A percentile compares a stretch with the other conserved stretches of the same genome.
These are phyloP conservation scores for Brachyrhaphis roseni DNA, from an alignment of 2,797 vertebrate genomes.

Conservation along the genomic window DNA sequence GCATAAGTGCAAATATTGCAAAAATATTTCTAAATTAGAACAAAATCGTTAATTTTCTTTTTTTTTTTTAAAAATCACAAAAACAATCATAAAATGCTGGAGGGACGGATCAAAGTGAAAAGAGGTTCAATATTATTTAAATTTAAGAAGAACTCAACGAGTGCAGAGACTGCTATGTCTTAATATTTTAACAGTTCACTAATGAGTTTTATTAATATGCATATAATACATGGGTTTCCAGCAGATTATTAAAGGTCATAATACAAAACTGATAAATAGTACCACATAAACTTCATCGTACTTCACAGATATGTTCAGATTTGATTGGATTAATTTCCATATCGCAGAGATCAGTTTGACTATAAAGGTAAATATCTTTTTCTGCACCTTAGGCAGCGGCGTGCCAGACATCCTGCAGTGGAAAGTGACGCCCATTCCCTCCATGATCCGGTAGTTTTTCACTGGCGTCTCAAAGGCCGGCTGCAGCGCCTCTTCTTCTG, in stretches of 20 bases:
- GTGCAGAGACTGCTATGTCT: too few relatives aligned
- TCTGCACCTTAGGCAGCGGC: conserved; percentile 91
- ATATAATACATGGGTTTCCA: too few relatives aligned
- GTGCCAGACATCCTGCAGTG: conserved; percentile 92
- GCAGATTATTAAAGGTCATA: not conserved
- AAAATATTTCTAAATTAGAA: too few relatives aligned
- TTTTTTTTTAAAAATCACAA: too few relatives aligned
- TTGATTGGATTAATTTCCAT: not conserved
- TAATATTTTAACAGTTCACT: too few relatives aligned
- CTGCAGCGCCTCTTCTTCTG: conserved; percentile 86
- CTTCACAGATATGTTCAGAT: not conserved
- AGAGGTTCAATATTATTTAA: too few relatives aligned
- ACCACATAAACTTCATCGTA: not conserved
- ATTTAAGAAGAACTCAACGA: too few relatives aligned
- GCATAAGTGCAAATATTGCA: too few relatives aligned
- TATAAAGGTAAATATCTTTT: not conserved
- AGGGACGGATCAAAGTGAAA: too few relatives aligned
- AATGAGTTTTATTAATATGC: too few relatives aligned
- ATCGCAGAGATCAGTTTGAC: not conserved
- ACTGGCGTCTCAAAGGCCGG: conserved; percentile 88
- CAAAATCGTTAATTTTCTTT: not conserved
- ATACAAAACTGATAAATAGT: not conserved
- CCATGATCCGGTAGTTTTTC: conserved; percentile 95
- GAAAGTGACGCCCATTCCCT: conserved; percentile 95
- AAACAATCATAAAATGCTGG: too few relatives aligned